These are phyloP conservation scores for Cryptus armator DNA, from an alignment of 2,888 invertebrate genomes.

Conservation along the genomic window DNA sequence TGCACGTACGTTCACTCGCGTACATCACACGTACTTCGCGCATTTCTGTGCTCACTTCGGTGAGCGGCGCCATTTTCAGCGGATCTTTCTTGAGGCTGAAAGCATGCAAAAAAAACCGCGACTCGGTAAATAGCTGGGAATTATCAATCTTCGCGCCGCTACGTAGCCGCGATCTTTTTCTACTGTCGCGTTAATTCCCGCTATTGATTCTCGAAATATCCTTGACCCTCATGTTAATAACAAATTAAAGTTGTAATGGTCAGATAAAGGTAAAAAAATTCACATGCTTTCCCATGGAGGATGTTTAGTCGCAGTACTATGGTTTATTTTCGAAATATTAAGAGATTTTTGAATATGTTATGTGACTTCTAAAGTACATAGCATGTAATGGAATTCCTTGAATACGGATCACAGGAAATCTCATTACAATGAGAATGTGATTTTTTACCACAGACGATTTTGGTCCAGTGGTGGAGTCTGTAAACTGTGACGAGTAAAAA, in stretches of 20 bases:
- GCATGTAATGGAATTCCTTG: too few species aligned
- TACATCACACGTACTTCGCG: constrained; percentile 18
- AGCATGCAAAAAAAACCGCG: constrained; percentile 8
- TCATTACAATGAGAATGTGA: too few species aligned
- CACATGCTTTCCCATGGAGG: neutral
- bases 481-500: too few species aligned
- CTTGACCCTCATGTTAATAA: constrained; percentile 31
- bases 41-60: neutral
- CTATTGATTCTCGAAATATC: constrained; percentile 54
- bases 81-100: neutral
- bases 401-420: too few species aligned
- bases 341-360: too few species aligned
- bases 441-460: too few species aligned
- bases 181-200: constrained; percentile 51
- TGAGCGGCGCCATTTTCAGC: constrained; percentile 19
- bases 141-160: constrained; percentile 59
- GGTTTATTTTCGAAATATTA: too few species aligned
- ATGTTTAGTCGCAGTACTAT: too few species aligned
- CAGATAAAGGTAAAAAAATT: constrained; percentile 2
- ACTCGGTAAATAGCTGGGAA: constrained; percentile 22
- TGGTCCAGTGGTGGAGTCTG: too few species aligned
- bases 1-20: constrained; percentile 24
- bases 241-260: constrained; percentile 48
- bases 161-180: constrained; percentile 37
- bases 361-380: too few species aligned